Percentiles rank a stretch among this genome's conserved stretches.
Evolutionary conservation across 2,113 vertebrate genomes (phyloP).

Genomic region (Heptranchias perlo): DNA sequence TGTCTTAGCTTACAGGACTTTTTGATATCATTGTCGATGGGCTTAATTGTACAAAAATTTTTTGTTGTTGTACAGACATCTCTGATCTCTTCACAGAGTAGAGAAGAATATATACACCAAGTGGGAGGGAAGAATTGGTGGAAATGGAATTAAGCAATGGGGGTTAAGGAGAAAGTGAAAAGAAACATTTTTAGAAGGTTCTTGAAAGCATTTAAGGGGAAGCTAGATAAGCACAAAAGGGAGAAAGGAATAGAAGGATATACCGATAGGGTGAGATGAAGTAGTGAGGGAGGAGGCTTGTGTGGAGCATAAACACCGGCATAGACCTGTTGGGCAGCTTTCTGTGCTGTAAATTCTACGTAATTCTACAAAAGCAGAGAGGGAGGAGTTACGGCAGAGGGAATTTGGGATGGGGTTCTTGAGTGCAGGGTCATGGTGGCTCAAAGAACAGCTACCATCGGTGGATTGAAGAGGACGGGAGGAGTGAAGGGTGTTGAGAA

Average conservation of each 20-base stretch:
- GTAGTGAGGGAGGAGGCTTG: background rate
- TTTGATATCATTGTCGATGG: background rate
- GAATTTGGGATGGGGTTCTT: too few relatives aligned
- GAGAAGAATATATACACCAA: background rate
- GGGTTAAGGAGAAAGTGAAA: background rate
- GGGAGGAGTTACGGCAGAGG: too few relatives aligned
- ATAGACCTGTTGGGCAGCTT: too few relatives aligned
- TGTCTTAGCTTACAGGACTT: background rate
- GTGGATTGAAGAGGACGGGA: too few relatives aligned
- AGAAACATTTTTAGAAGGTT: background rate
- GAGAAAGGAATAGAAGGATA: background rate
- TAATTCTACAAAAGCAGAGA: too few relatives aligned
- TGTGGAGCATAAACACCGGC: too few relatives aligned
- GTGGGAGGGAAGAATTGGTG: background rate
- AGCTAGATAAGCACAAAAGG: background rate
- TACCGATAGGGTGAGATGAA: background rate
- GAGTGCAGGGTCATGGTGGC: too few relatives aligned
- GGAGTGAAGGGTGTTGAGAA: too few relatives aligned
- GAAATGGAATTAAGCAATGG: background rate
- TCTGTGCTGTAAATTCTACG: too few relatives aligned
- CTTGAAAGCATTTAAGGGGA: background rate
- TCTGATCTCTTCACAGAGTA: background rate
- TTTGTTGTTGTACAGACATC: background rate
- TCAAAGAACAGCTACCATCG: too few relatives aligned
- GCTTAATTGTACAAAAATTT: background rate